Evolutionary conservation across 2,113 vertebrate genomes (phyloP).

Genomic region (Theristicus caerulescens): DNA sequence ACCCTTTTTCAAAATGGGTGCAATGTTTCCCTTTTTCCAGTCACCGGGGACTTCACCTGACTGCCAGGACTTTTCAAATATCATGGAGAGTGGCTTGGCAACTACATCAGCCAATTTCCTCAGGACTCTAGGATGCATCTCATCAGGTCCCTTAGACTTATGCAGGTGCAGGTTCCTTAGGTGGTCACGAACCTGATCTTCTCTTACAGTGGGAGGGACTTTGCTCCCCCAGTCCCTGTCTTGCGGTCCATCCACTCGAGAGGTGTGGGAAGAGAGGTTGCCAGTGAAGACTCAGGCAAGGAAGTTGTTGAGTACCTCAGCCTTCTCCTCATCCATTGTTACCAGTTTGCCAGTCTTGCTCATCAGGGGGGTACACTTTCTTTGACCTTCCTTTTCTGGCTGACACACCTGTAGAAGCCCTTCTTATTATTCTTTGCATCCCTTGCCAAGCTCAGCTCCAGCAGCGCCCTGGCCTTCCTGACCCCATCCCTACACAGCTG

Average conservation of each 20-base stretch:
- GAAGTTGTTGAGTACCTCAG: background rate
- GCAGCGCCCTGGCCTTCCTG: rapidly evolving
- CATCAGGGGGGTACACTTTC: rapidly evolving
- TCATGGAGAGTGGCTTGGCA: background rate
- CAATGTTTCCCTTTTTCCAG: no score
- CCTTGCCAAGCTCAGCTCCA: background rate
- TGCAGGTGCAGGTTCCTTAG: background rate
- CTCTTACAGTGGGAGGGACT: background rate
- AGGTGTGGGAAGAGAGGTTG: background rate
- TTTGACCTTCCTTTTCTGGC: background rate
- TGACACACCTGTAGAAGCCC: background rate
- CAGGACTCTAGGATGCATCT: background rate
- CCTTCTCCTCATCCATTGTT: background rate
- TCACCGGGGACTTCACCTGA: no score
- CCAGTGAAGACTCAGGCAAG: background rate
- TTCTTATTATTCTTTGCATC: background rate
- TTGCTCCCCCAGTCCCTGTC: background rate
- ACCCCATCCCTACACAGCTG: background rate
- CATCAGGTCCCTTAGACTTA: background rate
- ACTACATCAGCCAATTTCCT: background rate
- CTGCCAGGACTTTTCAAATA: no score
- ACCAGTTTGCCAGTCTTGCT: background rate
- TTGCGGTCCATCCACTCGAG: background rate
- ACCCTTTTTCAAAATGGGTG: no score
- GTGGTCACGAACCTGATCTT: background rate